These are phyloP conservation scores for Triplophysa dalaica DNA, from an alignment of 2,113 vertebrate genomes.

Conservation along the genomic window DNA sequence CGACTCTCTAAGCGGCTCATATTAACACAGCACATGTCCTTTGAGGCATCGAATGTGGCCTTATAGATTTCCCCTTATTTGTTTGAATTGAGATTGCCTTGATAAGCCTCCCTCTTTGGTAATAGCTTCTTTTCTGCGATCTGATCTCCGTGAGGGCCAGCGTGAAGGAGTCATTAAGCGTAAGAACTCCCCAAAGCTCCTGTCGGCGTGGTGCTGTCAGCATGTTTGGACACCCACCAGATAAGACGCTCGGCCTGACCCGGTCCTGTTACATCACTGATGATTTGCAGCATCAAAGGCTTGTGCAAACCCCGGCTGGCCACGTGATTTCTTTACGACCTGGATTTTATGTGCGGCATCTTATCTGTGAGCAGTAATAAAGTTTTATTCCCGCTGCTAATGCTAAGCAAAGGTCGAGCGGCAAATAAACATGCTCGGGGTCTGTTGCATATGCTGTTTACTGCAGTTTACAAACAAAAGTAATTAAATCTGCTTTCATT, in stretches of 20 bases:
- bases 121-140: slow-evolving; percentile 44
- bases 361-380: slow-evolving; percentile 14
- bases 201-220: slow-evolving; percentile 35
- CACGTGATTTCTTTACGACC: slow-evolving; percentile 28
- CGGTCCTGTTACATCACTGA: slow-evolving; percentile 44
- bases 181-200: slow-evolving; percentile 42
- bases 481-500: not conserved
- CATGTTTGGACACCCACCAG: slow-evolving; percentile 42
- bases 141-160: slow-evolving; percentile 42
- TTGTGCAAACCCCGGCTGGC: slow-evolving; percentile 29
- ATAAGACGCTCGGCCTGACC: slow-evolving; percentile 47
- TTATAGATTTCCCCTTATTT: slow-evolving; percentile 20
- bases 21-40: slow-evolving; percentile 27
- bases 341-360: slow-evolving; percentile 36
- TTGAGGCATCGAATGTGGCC: slow-evolving; percentile 14
- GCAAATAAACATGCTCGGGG: slow-evolving; percentile 21
- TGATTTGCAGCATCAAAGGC: slow-evolving; percentile 32
- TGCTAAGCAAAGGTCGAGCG: slow-evolving; percentile 32
- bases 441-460: slow-evolving; percentile 15
- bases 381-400: slow-evolving; percentile 34
- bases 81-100: slow-evolving; percentile 38
- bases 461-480: not conserved
- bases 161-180: slow-evolving; percentile 49
- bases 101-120: slow-evolving; percentile 47
- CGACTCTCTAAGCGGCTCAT: slow-evolving; percentile 16